These are phyloP conservation scores for Homarus americanus DNA, from an alignment of 1,140 invertebrate species.

Conservation along the genomic window DNA sequence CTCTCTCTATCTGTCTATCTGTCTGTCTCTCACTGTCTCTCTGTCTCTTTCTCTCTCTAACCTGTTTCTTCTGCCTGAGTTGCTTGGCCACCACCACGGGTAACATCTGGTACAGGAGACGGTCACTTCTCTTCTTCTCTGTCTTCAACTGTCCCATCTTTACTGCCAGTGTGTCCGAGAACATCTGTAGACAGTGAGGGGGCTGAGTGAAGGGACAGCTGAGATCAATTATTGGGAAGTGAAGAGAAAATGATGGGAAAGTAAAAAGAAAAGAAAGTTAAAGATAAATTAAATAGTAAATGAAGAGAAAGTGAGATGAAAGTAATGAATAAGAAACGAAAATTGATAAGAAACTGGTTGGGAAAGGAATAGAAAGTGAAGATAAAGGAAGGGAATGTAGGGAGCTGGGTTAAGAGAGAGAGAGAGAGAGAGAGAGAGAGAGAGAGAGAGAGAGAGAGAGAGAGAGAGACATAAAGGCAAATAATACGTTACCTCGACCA, in stretches of 20 bases:
- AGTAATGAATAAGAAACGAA: background rate
- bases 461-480: too few relatives aligned
- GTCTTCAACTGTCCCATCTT: slow-evolving; percentile 90
- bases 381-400: too few relatives aligned
- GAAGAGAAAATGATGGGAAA: background rate
- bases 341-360: too few relatives aligned
- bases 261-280: background rate
- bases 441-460: too few relatives aligned
- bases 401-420: too few relatives aligned
- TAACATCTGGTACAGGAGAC: slow-evolving; percentile 88
- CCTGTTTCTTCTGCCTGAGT: slow-evolving; percentile 69
- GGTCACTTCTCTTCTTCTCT: slow-evolving; percentile 90
- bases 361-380: too few relatives aligned
- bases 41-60: background rate
- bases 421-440: too few relatives aligned
- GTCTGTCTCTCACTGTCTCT: background rate
- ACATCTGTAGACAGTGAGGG: slow-evolving; percentile 82
- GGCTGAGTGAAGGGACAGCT: background rate
- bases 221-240: too few relatives aligned
- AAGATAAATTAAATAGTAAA: background rate
- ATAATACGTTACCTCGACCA: slow-evolving; percentile 37
- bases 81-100: slow-evolving; percentile 78
- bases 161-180: slow-evolving; percentile 87
- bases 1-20: background rate
- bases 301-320: background rate